These are phyloP conservation scores for Tigriopus japonicus DNA, from an alignment of 1,140 invertebrate genomes.

Conservation along the genomic window DNA sequence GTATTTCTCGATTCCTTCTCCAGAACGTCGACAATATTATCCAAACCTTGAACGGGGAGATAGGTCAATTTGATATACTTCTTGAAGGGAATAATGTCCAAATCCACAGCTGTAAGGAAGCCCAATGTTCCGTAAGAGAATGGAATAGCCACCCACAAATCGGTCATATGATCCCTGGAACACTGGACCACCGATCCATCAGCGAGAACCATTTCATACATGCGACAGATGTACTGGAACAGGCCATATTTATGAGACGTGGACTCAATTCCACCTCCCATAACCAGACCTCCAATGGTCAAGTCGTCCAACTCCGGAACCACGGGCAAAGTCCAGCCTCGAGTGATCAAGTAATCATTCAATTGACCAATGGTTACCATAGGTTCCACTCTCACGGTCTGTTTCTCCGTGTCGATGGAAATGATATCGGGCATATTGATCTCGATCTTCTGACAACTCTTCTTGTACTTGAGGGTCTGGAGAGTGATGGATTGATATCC, in stretches of 20 bases:
- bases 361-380: constrained; percentile 59
- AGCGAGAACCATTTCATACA: constrained; percentile 31
- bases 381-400: constrained; percentile 51
- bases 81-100: constrained; percentile 48
- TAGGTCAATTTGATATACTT: constrained; percentile 46
- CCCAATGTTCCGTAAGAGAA: constrained; percentile 71
- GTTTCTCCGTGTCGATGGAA: constrained; percentile 39
- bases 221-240: constrained; percentile 33
- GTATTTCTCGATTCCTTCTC: constrained; percentile 23
- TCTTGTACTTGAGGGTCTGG: constrained; percentile 46
- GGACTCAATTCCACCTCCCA: constrained; percentile 35
- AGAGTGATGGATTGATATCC: constrained; percentile 60
- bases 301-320: constrained; percentile 59
- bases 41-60: constrained; percentile 32
- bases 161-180: constrained; percentile 42
- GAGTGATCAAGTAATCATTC: constrained; percentile 41
- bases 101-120: constrained; percentile 56
- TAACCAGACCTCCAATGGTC: constrained; percentile 40
- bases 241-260: constrained; percentile 32
- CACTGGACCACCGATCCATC: constrained; percentile 32
- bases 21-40: constrained; percentile 21
- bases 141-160: constrained; percentile 54
- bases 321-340: constrained; percentile 49
- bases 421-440: constrained; percentile 56
- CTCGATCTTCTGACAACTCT: constrained; percentile 38